A percentile compares a stretch with the other conserved stretches of the same genome.
Conservation (phyloP, 2,113 vertebrate genomes). For the Peromyscus leucopus region DNA sequence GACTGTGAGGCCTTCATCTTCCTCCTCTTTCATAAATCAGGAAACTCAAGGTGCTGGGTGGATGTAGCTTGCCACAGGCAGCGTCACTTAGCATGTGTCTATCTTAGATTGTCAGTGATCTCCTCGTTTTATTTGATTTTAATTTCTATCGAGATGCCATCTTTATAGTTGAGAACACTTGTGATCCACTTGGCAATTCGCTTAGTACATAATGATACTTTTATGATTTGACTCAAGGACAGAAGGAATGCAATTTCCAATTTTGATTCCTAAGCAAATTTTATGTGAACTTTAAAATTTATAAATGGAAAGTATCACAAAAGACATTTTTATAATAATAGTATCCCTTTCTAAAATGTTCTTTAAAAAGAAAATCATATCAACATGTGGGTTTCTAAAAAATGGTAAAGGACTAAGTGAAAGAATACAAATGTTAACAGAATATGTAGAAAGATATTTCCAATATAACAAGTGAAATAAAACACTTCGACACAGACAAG, state of each 20-base stretch:
- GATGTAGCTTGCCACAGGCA: background rate
- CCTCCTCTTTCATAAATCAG: conserved; percentile 16
- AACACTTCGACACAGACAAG: conserved; percentile 10
- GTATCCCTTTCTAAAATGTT: conserved; percentile 37
- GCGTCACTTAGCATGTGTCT: background rate
- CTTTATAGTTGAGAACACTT: conserved; percentile 14
- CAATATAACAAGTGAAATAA: background rate
- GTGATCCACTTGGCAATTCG: conserved; percentile 20
- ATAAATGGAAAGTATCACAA: background rate
- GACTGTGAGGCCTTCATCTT: background rate
- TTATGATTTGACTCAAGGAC: conserved; percentile 18
- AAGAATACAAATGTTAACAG: conserved; percentile 36
- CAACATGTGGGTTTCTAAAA: conserved; percentile 21
- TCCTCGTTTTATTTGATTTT: background rate
- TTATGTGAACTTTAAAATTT: background rate
- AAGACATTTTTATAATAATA: conserved; percentile 41
- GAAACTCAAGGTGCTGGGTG: background rate
- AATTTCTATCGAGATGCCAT: background rate
- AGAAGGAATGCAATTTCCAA: background rate
- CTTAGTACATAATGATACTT: conserved; percentile 28
- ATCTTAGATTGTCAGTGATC: background rate
- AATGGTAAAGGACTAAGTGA: background rate
- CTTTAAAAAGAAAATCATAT: conserved; percentile 53
- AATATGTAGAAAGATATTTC: conserved; percentile 42
- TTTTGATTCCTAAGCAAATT: conserved; percentile 26